Evolutionary conservation across 2,797 vertebrate genomes (phyloP).

Genomic region (Furcifer pardalis): DNA sequence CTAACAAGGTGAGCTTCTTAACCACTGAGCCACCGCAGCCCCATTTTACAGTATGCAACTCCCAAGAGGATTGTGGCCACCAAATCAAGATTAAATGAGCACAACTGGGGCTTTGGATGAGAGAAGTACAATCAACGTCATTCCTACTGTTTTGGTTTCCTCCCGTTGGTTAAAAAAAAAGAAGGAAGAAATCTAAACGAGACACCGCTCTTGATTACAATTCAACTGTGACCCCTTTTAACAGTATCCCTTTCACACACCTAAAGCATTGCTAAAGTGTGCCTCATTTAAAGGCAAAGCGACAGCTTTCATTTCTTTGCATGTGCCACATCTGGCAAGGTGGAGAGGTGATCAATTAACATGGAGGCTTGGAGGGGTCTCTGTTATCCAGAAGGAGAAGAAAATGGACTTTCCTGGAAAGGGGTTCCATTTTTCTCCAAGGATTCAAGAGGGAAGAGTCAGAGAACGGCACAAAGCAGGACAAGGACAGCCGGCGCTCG

Average conservation of each 20-base stretch:
- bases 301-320: conserved; percentile 1
- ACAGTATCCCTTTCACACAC: not conserved
- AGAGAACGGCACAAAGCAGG: conserved; percentile 59
- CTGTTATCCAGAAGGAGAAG: conserved; percentile 21
- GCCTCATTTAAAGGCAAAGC: not conserved
- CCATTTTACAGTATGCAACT: too few relatives aligned
- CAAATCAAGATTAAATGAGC: not conserved
- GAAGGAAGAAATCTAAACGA: not conserved
- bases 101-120: not conserved
- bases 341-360: conserved; percentile 51
- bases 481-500: conserved; percentile 65
- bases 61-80: not conserved
- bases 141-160: not conserved
- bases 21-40: too few relatives aligned
- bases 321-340: conserved; percentile 58
- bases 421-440: conserved; percentile 22
- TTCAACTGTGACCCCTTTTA: conserved; percentile 20
- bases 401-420: conserved; percentile 34
- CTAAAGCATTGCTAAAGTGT: accelerated
- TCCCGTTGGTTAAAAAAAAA: conserved; percentile 20
- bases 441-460: conserved; percentile 24
- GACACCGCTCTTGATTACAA: conserved; percentile 1
- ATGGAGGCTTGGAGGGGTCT: conserved; percentile 19
- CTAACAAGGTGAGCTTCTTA: too few relatives aligned
- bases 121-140: not conserved